phyloP scores from a whole-genome alignment of 2,888 invertebrate species.

The Allophyes oxyacanthae region DNA sequence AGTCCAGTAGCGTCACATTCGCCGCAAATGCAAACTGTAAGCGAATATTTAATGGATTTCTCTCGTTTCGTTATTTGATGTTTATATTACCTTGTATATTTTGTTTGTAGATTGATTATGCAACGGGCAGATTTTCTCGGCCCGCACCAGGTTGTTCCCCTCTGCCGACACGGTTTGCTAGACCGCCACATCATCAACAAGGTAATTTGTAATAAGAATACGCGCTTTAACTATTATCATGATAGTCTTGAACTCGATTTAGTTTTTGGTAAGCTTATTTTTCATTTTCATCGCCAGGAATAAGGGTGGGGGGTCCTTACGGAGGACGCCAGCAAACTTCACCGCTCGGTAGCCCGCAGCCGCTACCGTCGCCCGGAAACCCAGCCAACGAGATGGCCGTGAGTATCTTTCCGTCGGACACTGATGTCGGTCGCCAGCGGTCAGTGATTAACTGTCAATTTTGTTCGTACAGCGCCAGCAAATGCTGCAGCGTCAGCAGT shows the following conservation, averaged over 20 bases:
- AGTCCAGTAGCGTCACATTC: constrained; percentile 86
- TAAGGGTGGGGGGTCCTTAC: constrained; percentile 84
- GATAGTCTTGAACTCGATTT: no score
- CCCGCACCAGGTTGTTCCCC: constrained; percentile 85
- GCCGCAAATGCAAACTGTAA: constrained; percentile 84
- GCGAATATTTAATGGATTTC: constrained; percentile 37
- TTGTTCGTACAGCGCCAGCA: constrained; percentile 78
- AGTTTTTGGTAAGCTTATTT: not conserved
- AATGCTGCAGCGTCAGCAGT: constrained; percentile 85
- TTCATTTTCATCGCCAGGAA: constrained; percentile 65
- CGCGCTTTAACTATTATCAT: not conserved
- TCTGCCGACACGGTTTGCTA: constrained; percentile 79
- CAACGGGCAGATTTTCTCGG: constrained; percentile 78
- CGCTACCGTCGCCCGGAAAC: constrained; percentile 85
- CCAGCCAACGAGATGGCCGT: constrained; percentile 81
- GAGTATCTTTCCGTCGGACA: constrained; percentile 52
- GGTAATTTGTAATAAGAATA: constrained; percentile 57
- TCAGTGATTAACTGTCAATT: not conserved
- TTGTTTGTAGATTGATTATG: constrained; percentile 76
- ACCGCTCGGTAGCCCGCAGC: constrained; percentile 86
- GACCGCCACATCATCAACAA: constrained; percentile 85
- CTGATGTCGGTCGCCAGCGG: not conserved
- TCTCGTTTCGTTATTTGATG: no score
- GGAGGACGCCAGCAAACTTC: constrained; percentile 84
- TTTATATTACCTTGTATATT: no score